phyloP scores from a whole-genome alignment of 2,888 invertebrate species.

The Neelides folsomi region DNA sequence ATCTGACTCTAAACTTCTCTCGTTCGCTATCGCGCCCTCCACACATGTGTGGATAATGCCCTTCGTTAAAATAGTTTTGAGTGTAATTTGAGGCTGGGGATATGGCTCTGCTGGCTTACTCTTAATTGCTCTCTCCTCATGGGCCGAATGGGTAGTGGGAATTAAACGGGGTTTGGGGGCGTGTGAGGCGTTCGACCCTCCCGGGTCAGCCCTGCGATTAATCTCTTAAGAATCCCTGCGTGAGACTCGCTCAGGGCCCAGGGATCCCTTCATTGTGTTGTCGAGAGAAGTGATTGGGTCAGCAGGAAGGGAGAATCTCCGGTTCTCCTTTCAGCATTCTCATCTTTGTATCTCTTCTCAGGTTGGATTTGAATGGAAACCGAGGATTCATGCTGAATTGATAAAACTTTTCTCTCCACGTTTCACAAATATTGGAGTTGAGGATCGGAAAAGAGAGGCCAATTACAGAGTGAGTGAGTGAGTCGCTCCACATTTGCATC shows the following conservation, averaged over 20 bases:
- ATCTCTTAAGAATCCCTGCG: too few species aligned
- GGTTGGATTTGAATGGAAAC: conserved; percentile 7
- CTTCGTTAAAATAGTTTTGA: conserved; percentile 5
- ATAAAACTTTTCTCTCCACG: conserved; percentile 11
- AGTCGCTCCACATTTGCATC: too few species aligned
- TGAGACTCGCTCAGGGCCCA: too few species aligned
- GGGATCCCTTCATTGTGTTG: too few species aligned
- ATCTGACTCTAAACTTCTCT: not conserved
- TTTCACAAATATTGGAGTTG: conserved; percentile 18
- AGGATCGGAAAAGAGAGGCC: conserved; percentile 8
- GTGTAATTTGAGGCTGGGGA: conserved; percentile 7
- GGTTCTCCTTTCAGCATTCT: too few species aligned
- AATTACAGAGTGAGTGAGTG: not conserved
- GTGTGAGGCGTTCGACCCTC: too few species aligned
- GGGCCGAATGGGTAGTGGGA: not conserved
- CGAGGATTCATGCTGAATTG: conserved; percentile 8
- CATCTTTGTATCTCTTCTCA: too few species aligned
- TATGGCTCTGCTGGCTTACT: conserved; percentile 8
- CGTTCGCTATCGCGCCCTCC: conserved; percentile 2
- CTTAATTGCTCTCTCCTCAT: conserved; percentile 8
- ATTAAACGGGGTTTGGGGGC: conserved; percentile 3
- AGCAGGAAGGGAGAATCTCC: too few species aligned
- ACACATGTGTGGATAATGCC: conserved; percentile 10
- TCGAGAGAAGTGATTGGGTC: too few species aligned
- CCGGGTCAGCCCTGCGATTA: too few species aligned